Evolutionary conservation across 2,797 vertebrate genomes (phyloP).

Genomic region (Chaetodon trifasciatus): DNA sequence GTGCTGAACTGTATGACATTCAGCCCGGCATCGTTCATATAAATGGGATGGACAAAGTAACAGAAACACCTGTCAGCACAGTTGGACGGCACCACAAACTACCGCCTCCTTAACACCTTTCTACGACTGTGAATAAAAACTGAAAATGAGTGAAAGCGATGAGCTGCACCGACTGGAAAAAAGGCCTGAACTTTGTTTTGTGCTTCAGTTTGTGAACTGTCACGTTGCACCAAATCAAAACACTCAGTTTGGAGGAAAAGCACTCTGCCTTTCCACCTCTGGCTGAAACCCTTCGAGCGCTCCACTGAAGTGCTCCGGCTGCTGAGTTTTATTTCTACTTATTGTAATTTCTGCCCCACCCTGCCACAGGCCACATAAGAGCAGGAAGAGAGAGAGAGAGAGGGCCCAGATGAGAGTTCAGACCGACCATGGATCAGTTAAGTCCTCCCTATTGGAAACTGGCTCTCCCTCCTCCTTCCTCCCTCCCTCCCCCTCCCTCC

Average conservation of each 20-base stretch:
- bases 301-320: neutral
- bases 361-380: slow-evolving; percentile 56
- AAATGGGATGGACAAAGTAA: neutral
- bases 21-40: neutral
- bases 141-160: no score
- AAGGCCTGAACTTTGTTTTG: no score
- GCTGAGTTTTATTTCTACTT: slow-evolving; percentile 20
- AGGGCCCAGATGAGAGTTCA: slow-evolving; percentile 35
- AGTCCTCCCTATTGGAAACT: slow-evolving; percentile 28
- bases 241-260: neutral
- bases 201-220: no score
- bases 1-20: neutral
- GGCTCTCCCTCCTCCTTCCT: slow-evolving; percentile 13
- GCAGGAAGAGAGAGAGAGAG: slow-evolving; percentile 19
- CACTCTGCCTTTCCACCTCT: neutral
- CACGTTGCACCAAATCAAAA: neutral
- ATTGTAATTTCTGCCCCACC: slow-evolving; percentile 61
- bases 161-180: no score
- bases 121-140: no score
- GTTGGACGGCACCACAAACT: neutral
- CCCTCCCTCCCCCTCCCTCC: slow-evolving; percentile 18
- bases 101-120: neutral
- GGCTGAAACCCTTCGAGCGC: neutral
- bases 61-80: neutral
- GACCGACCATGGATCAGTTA: slow-evolving; percentile 34